phyloP scores from a whole-genome alignment of 2,113 vertebrate species.

The Taurulus bubalis region DNA sequence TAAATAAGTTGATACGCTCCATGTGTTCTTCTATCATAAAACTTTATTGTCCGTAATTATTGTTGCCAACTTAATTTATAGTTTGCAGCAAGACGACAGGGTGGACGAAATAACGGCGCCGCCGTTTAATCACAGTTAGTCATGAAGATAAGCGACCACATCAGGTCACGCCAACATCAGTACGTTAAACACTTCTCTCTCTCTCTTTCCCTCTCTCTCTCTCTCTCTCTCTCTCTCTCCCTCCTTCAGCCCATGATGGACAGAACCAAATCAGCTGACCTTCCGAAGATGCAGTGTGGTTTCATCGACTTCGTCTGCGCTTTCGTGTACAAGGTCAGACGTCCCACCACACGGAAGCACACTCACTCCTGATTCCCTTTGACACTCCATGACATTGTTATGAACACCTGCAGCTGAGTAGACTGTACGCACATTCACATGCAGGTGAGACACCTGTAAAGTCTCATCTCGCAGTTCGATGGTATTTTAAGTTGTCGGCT shows the following conservation, averaged over 20 bases:
- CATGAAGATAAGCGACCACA: background rate
- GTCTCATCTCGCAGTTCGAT: background rate
- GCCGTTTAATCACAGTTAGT: background rate
- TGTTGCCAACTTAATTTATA: background rate
- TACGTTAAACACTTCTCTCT: background rate
- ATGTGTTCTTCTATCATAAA: background rate
- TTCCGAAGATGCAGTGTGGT: conserved; percentile 86
- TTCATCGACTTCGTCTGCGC: conserved; percentile 88
- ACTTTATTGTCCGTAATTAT: background rate
- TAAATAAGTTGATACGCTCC: background rate
- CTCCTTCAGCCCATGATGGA: conserved; percentile 85
- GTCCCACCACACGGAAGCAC: background rate
- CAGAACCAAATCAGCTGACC: conserved; percentile 81
- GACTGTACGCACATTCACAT: background rate
- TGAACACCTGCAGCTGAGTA: background rate
- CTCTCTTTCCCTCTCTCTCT: background rate
- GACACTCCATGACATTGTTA: background rate
- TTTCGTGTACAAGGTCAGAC: conserved; percentile 86
- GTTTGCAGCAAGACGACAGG: background rate
- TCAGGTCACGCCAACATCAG: too few relatives aligned
- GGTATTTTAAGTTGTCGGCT: background rate
- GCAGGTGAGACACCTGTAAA: background rate
- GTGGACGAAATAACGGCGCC: background rate
- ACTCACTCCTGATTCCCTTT: background rate
- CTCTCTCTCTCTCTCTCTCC: background rate